phyloP scores from a whole-genome alignment of 2,113 vertebrate genomes.

The Hiodon alosoides region DNA sequence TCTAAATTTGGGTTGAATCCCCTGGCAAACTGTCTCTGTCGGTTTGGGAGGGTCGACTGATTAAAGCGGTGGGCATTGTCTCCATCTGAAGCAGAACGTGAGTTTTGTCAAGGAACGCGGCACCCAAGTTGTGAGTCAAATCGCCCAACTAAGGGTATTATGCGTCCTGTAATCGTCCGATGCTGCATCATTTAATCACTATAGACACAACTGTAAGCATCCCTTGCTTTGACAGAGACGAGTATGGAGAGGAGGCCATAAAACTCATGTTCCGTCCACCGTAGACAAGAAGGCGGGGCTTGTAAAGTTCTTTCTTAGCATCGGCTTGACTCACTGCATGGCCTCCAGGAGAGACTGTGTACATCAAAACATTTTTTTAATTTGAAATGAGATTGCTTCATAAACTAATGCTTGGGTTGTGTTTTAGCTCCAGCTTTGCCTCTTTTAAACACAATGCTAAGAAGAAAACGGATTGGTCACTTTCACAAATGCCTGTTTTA shows the following conservation, averaged over 20 bases:
- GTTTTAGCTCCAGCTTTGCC: conserved; percentile 33
- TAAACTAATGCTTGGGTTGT: conserved; percentile 38
- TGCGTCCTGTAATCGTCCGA: conserved; percentile 41
- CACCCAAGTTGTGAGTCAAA: background rate
- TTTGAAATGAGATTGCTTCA: conserved; percentile 52
- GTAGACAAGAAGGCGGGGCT: conserved; percentile 33
- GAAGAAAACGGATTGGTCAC: conserved; percentile 41
- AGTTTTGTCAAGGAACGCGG: conserved; percentile 19
- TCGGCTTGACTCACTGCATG: conserved; percentile 27
- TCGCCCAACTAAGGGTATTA: conserved; percentile 16
- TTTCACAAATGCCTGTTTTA: conserved; percentile 36
- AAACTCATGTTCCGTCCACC: conserved; percentile 35
- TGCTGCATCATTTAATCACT: conserved; percentile 43
- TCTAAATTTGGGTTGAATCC: background rate
- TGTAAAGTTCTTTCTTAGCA: conserved; percentile 32
- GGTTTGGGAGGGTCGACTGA: background rate
- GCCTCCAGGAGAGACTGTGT: conserved; percentile 33
- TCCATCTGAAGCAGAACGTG: background rate
- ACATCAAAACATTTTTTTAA: conserved; percentile 42
- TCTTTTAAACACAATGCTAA: conserved; percentile 28
- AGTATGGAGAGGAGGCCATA: conserved; percentile 29
- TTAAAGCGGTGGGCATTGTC: background rate
- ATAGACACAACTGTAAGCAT: conserved; percentile 42
- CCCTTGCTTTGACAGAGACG: conserved; percentile 29
- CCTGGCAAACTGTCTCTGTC: no score